phyloP scores from a whole-genome alignment of 2,888 invertebrate species.

The Tenthredo distinguenda region DNA sequence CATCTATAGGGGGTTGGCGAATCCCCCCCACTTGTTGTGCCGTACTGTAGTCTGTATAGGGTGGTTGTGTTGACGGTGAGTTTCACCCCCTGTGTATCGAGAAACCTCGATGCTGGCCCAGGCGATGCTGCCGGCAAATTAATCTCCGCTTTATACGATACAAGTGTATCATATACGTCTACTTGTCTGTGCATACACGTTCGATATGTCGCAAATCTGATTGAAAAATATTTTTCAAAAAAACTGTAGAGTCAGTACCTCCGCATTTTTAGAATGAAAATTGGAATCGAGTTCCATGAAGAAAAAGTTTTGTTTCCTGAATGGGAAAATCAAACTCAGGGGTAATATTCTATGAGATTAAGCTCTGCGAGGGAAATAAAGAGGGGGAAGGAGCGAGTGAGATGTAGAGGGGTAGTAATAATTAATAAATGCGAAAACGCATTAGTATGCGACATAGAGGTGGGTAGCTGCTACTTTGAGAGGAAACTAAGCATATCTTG shows the following conservation, averaged over 20 bases:
- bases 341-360: constrained; percentile 13
- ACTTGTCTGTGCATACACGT: no score
- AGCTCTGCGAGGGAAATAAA: background rate
- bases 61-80: constrained; percentile 40
- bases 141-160: constrained; percentile 32
- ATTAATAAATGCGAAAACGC: constrained; percentile 74
- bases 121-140: constrained; percentile 74
- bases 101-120: constrained; percentile 78
- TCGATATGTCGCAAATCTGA: no score
- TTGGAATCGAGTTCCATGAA: background rate
- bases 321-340: background rate
- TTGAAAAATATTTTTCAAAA: background rate
- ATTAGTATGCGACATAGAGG: constrained; percentile 69
- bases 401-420: constrained; percentile 58
- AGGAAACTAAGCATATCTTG: constrained; percentile 47
- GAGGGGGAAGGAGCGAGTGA: constrained; percentile 18
- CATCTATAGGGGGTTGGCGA: constrained; percentile 70
- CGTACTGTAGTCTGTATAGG: constrained; percentile 65
- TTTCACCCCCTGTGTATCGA: constrained; percentile 70
- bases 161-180: background rate
- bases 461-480: constrained; percentile 23
- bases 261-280: background rate
- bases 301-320: background rate
- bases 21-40: constrained; percentile 77
- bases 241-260: background rate